Evolutionary conservation across 2,113 vertebrate genomes (phyloP).

Genomic region (Xyliphius kryptos): DNA sequence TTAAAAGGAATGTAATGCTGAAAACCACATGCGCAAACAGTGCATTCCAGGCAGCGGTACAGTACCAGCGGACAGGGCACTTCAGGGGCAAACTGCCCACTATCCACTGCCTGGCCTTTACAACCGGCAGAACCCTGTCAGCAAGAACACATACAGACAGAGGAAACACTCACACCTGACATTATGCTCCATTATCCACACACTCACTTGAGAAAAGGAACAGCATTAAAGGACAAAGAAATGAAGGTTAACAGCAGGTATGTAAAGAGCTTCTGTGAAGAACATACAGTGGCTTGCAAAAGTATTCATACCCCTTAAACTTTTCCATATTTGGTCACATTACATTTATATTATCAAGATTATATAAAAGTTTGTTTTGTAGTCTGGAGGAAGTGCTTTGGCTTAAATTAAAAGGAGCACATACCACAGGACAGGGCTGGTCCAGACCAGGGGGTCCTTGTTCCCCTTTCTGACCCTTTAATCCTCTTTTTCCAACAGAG

Average conservation of each 20-base stretch:
- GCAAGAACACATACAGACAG: slow-evolving; percentile 26
- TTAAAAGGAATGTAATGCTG: neutral
- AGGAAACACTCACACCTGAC: slow-evolving; percentile 7
- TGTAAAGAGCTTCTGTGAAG: neutral
- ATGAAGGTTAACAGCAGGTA: neutral
- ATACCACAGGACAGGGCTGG: slow-evolving; percentile 80
- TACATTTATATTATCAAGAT: no score
- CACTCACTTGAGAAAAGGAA: slow-evolving; percentile 7
- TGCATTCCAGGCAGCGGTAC: slow-evolving; percentile 36
- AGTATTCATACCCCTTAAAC: no score
- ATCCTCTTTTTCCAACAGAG: slow-evolving; percentile 69
- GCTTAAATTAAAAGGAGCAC: slow-evolving; percentile 15
- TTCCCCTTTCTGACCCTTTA: slow-evolving; percentile 79
- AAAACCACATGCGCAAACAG: slow-evolving; percentile 8
- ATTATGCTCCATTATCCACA: neutral
- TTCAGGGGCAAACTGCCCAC: slow-evolving; percentile 28
- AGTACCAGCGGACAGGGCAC: slow-evolving; percentile 47
- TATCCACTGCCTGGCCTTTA: slow-evolving; percentile 40
- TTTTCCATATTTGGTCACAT: no score
- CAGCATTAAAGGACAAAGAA: slow-evolving; percentile 22
- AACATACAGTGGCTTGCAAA: no score
- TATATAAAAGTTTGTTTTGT: neutral
- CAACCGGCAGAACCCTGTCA: slow-evolving; percentile 43
- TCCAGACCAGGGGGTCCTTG: slow-evolving; percentile 77
- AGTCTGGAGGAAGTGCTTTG: neutral